A percentile compares a stretch with the other conserved stretches of the same genome.
Evolutionary conservation across 2,888 invertebrate genomes (phyloP).

Genomic region (Ethmia dodecea): DNA sequence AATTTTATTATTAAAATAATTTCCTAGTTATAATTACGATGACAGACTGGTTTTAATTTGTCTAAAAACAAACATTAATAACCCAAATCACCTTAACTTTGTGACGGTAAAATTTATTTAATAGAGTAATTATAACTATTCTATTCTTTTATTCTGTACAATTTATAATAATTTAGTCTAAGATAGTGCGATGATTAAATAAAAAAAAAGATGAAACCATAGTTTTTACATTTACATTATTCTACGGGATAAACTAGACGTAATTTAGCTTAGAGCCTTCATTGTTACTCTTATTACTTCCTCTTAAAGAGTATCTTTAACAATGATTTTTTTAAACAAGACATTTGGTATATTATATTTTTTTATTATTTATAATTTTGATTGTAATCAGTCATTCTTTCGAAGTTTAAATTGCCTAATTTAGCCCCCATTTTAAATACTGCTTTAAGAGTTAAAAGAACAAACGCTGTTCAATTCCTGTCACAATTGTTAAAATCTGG

Average conservation of each 20-base stretch:
- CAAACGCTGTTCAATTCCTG: no score
- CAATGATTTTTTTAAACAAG: conserved; percentile 16
- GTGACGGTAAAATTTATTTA: conserved; percentile 8
- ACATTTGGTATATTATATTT: conserved; percentile 19
- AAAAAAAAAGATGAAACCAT: not conserved
- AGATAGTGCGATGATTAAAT: conserved; percentile 8
- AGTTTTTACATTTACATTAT: not conserved
- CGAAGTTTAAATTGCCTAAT: conserved; percentile 20
- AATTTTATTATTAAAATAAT: no score
- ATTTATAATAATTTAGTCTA: conserved; percentile 9
- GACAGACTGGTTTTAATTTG: conserved; percentile 7
- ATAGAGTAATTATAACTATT: conserved; percentile 9
- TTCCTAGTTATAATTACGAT: no score
- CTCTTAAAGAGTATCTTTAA: conserved; percentile 32
- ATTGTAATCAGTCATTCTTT: conserved; percentile 44
- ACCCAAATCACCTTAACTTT: conserved; percentile 7
- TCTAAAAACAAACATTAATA: conserved; percentile 11
- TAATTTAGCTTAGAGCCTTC: conserved; percentile 34
- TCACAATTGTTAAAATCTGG: no score
- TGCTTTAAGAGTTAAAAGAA: no score
- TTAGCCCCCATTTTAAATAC: conserved; percentile 6
- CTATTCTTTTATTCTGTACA: conserved; percentile 8
- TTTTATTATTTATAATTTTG: conserved; percentile 32
- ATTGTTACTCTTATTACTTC: conserved; percentile 19
- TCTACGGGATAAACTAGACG: not conserved